Conservation (phyloP, 2,113 vertebrate genomes). For the Larimichthys crocea region DNA sequence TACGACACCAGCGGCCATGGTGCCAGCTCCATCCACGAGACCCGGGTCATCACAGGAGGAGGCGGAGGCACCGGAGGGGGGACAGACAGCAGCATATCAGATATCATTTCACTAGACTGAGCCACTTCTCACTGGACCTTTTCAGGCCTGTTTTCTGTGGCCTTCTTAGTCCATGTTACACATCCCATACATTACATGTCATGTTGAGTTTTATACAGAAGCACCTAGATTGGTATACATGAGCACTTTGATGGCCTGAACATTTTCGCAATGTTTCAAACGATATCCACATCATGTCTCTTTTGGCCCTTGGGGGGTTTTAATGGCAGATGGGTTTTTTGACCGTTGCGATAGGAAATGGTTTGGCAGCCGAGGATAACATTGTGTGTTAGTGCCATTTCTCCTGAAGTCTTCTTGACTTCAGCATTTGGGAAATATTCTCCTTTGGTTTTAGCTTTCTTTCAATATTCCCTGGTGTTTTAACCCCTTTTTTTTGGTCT, state of each 20-base stretch:
- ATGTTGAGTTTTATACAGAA: not conserved
- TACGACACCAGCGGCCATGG: slow-evolving; percentile 81
- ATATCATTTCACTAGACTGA: slow-evolving; percentile 96
- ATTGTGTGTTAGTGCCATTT: not conserved
- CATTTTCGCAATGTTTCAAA: not conserved
- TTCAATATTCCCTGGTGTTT: not conserved
- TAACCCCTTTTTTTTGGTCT: not conserved
- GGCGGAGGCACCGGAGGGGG: slow-evolving; percentile 60
- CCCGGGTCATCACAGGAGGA: slow-evolving; percentile 86
- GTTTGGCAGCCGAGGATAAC: not conserved
- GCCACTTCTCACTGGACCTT: slow-evolving; percentile 12
- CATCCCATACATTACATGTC: not conserved
- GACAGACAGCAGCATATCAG: slow-evolving; percentile 82
- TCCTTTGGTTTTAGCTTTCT: not conserved
- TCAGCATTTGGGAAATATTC: not conserved
- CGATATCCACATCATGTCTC: not conserved
- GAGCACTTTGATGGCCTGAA: slow-evolving; percentile 23
- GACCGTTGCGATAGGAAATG: not conserved
- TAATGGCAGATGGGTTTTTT: not conserved
- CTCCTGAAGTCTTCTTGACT: not conserved
- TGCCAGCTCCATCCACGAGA: slow-evolving; percentile 86
- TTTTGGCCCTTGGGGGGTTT: slow-evolving; percentile 6
- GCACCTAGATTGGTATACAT: slow-evolving; percentile 23
- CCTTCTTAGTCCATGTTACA: slow-evolving; percentile 1
- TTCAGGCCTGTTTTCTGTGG: slow-evolving; percentile 27